These are phyloP conservation scores for Acrocephalus scirpaceus DNA, from an alignment of 2,797 vertebrate genomes.

Conservation along the genomic window DNA sequence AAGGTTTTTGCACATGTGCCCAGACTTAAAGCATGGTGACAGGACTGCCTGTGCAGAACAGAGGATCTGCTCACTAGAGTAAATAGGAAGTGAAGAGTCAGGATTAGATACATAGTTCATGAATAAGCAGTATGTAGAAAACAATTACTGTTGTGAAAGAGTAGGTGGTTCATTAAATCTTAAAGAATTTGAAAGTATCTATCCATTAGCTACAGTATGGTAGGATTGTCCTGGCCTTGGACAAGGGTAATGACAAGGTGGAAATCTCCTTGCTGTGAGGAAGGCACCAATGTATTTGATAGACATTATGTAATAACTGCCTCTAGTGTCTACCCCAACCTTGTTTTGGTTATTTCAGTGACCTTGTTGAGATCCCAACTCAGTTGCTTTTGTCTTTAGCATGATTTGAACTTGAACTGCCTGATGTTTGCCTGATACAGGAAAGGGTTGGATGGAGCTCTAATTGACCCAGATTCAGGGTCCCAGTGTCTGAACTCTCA, in stretches of 20 bases:
- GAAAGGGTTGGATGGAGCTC: neutral
- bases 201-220: neutral
- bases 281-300: neutral
- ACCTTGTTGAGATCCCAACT: neutral
- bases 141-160: neutral
- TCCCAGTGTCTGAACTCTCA: neutral
- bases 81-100: conserved; percentile 28
- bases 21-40: neutral
- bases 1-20: conserved; percentile 24
- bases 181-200: neutral
- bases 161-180: neutral
- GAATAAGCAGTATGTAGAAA: conserved; percentile 3
- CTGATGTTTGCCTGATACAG: neutral
- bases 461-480: rapidly evolving
- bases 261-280: neutral
- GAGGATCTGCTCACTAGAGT: neutral
- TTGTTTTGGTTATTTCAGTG: neutral
- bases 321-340: neutral
- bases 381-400: neutral
- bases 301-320: neutral
- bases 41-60: conserved; percentile 10
- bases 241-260: neutral
- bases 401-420: neutral
- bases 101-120: conserved; percentile 34
- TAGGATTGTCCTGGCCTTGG: neutral